These are phyloP conservation scores for Anagrus nilaparvatae DNA, from an alignment of 1,140 invertebrate species.

Conservation along the genomic window DNA sequence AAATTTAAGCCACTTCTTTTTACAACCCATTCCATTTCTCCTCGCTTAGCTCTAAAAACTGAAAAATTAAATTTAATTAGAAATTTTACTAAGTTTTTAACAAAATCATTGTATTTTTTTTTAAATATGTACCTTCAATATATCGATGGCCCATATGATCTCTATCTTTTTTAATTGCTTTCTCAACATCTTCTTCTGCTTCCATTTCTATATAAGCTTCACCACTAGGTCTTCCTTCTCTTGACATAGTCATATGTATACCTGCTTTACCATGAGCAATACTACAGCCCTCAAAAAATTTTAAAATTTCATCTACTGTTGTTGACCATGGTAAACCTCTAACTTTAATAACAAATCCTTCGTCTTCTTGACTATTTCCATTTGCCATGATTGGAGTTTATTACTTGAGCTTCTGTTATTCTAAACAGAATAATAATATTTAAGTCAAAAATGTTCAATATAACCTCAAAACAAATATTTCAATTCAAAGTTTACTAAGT, in stretches of 20 bases:
- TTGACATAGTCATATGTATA: conserved; percentile 77
- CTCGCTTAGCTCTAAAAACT: conserved; percentile 72
- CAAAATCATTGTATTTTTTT: background rate
- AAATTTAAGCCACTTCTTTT: conserved; percentile 56
- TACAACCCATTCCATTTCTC: conserved; percentile 79
- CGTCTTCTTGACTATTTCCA: conserved; percentile 39
- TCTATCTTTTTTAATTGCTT: conserved; percentile 74
- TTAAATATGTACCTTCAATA: conserved; percentile 79
- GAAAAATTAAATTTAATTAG: conserved; percentile 18
- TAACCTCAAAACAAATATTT: background rate
- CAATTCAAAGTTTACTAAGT: background rate
- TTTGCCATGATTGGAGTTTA: conserved; percentile 2
- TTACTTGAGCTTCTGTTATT: background rate
- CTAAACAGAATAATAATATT: no score
- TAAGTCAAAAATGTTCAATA: background rate
- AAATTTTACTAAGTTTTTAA: conserved; percentile 4
- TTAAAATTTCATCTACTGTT: conserved; percentile 74
- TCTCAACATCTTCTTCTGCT: conserved; percentile 66
- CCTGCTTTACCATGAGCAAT: conserved; percentile 63
- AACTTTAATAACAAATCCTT: conserved; percentile 56
- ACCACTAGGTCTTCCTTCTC: conserved; percentile 83
- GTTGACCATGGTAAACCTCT: conserved; percentile 90
- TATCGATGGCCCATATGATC: conserved; percentile 88
- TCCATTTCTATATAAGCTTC: conserved; percentile 87
- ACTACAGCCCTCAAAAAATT: conserved; percentile 61